These are phyloP conservation scores for Pitta sordida DNA, from an alignment of 2,113 vertebrate genomes.

Conservation along the genomic window DNA sequence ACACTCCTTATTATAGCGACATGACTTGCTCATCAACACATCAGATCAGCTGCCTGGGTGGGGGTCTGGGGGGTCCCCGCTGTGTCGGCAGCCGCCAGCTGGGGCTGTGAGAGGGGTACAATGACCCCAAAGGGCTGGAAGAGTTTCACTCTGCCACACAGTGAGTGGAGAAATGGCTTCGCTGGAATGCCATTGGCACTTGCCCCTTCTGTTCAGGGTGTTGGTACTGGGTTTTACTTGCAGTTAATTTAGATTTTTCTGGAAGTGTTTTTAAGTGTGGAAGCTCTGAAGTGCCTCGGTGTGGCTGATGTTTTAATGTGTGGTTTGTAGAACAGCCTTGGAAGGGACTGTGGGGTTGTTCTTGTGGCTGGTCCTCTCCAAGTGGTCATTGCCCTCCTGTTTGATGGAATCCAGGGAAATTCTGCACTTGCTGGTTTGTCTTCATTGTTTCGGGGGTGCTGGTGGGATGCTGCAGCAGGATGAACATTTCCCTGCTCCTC, in stretches of 20 bases:
- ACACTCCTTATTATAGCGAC: slow-evolving; percentile 70
- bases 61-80: slow-evolving; percentile 28
- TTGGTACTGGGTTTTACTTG: not conserved
- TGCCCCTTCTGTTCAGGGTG: not conserved
- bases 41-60: slow-evolving; percentile 48
- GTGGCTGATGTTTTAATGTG: accelerated
- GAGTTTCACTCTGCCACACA: accelerated
- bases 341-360: accelerated
- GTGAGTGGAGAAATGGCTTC: not conserved
- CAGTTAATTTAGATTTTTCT: not conserved
- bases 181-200: not conserved
- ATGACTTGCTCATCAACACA: slow-evolving; percentile 48
- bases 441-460: accelerated
- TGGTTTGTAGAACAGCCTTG: not conserved
- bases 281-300: accelerated
- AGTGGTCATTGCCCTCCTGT: accelerated
- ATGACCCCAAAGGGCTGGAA: not conserved
- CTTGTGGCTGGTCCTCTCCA: not conserved
- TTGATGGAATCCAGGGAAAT: not conserved
- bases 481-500: not conserved
- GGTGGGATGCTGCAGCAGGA: not conserved
- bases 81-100: not conserved
- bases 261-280: not conserved
- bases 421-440: accelerated
- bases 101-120: not conserved